Percentiles rank a stretch among this genome's conserved stretches.
These are phyloP conservation scores for Drosophila paulistorum DNA, from an alignment of 1,140 invertebrate genomes.

Conservation along the genomic window DNA sequence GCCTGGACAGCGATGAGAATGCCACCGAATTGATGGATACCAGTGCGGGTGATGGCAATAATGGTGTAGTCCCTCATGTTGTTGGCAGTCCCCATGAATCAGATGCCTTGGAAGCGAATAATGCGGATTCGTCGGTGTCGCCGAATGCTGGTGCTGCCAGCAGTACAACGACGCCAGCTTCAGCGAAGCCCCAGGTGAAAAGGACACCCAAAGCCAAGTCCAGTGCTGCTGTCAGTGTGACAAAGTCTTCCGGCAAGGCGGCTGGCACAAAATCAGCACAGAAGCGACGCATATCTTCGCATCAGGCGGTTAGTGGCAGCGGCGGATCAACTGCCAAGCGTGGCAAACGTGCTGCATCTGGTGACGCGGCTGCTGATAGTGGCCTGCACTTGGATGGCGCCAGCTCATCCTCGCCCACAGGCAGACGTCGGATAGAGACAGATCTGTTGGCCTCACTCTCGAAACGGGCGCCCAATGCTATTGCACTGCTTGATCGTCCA, in stretches of 20 bases:
- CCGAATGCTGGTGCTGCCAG: slow-evolving; percentile 21
- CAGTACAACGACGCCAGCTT: slow-evolving; percentile 45
- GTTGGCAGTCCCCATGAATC: slow-evolving; percentile 69
- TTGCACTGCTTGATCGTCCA: slow-evolving; percentile 76
- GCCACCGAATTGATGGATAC: slow-evolving; percentile 60
- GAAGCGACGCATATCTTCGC: slow-evolving; percentile 68
- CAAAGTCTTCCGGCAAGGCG: slow-evolving; percentile 49
- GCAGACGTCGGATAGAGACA: slow-evolving; percentile 52
- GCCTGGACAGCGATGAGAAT: slow-evolving; percentile 84
- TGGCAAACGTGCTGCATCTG: slow-evolving; percentile 45
- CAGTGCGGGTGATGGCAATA: slow-evolving; percentile 45
- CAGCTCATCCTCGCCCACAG: slow-evolving; percentile 52
- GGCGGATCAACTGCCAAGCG: slow-evolving; percentile 45
- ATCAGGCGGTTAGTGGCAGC: slow-evolving; percentile 52
- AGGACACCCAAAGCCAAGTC: slow-evolving; percentile 76
- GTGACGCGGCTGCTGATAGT: slow-evolving; percentile 29
- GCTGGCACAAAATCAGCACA: slow-evolving; percentile 65
- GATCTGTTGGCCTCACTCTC: slow-evolving; percentile 59
- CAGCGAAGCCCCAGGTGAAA: slow-evolving; percentile 54
- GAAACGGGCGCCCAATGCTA: slow-evolving; percentile 71
- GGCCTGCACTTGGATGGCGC: slow-evolving; percentile 41
- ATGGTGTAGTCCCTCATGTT: slow-evolving; percentile 65
- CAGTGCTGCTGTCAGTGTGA: slow-evolving; percentile 46
- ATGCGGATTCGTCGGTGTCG: slow-evolving; percentile 42
- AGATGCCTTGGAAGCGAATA: slow-evolving; percentile 47